These are phyloP conservation scores for Sylvilagus bachmani DNA, from an alignment of 2,113 vertebrate species.

Conservation along the genomic window DNA sequence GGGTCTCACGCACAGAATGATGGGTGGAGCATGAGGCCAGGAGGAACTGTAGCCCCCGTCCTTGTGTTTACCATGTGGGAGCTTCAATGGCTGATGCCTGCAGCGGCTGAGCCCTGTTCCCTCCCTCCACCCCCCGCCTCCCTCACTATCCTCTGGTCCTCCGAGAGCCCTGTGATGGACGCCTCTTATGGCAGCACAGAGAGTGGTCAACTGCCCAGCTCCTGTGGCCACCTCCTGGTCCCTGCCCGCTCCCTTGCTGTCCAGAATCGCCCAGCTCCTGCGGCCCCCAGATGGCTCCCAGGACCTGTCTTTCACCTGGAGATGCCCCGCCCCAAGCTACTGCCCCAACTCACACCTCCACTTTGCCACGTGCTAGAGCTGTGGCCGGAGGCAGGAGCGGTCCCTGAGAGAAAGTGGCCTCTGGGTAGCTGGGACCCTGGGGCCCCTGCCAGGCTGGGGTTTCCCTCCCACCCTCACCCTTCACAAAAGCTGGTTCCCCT, in stretches of 20 bases:
- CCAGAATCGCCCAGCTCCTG: background rate
- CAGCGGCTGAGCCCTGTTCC: background rate
- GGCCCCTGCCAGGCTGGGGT: background rate
- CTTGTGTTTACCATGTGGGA: background rate
- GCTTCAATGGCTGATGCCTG: background rate
- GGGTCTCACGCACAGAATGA: background rate
- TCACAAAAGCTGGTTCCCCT: background rate
- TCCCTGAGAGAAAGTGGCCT: background rate
- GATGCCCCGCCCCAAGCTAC: background rate
- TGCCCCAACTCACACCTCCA: background rate
- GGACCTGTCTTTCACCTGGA: background rate
- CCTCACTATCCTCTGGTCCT: slow-evolving; percentile 15
- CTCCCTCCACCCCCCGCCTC: too few species aligned
- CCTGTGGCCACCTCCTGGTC: background rate
- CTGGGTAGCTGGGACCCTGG: background rate
- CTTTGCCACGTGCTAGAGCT: background rate
- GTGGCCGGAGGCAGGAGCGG: background rate
- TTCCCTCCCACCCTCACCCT: background rate
- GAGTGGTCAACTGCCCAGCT: background rate
- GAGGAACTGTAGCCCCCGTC: background rate
- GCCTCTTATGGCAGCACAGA: background rate
- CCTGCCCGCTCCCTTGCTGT: background rate
- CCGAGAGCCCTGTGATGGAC: slow-evolving; percentile 41
- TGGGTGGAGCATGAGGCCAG: background rate
- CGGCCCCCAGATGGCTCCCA: background rate